A percentile compares a stretch with the other conserved stretches of the same genome.
Conservation (phyloP, 2,113 vertebrate genomes). For the Nothobranchius kuhntae region DNA sequence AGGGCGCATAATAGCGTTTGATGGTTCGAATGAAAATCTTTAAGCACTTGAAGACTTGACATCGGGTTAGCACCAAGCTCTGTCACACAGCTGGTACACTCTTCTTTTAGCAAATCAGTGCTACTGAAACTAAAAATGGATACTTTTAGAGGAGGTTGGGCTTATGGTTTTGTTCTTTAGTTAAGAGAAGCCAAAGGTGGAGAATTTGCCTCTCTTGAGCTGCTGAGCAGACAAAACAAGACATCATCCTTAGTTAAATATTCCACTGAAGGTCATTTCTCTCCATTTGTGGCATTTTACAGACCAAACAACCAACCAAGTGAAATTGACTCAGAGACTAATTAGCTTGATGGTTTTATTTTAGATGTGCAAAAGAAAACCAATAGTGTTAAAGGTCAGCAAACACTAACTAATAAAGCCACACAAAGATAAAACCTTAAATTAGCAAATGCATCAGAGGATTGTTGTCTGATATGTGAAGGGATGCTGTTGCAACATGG, state of each 20-base stretch:
- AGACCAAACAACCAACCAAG: neutral
- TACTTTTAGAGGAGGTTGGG: no score
- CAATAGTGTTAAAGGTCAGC: neutral
- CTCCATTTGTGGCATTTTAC: neutral
- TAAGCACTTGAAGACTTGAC: neutral
- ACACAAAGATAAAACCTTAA: neutral
- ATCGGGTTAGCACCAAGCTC: neutral
- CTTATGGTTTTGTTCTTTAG: no score
- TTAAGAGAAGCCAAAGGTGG: neutral
- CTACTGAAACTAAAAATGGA: neutral
- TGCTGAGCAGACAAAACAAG: conserved; percentile 1
- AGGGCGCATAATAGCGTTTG: neutral
- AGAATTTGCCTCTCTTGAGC: neutral
- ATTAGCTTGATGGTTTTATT: neutral
- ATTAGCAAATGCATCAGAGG: neutral
- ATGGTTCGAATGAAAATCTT: neutral
- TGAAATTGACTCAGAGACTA: neutral
- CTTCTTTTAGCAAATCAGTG: neutral
- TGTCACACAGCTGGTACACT: neutral
- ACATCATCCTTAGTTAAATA: neutral
- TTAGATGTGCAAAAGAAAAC: neutral
- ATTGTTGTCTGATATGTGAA: neutral
- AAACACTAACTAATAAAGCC: neutral
- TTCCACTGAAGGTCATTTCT: neutral
- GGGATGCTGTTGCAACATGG: neutral